Evolutionary conservation across 2,888 invertebrate genomes (phyloP), one percentile per base, ranked within the genome.

Genomic region (Troglohyphantes excavatus): DNA sequence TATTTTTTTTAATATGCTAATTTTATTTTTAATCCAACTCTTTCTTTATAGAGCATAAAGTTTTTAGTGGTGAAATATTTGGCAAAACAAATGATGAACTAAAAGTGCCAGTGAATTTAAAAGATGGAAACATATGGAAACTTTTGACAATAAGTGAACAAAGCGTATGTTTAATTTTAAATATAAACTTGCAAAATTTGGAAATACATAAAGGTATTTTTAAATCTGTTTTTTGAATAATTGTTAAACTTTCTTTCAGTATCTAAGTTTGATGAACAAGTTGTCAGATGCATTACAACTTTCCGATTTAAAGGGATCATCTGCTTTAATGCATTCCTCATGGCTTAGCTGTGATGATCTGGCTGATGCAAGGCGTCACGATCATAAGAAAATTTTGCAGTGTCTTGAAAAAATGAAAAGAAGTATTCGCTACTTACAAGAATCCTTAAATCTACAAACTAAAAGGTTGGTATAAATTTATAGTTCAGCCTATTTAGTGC

Each of bases 61-160:
- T n/a, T 29, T 61, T n/a, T n/a, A 19, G n/a, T 61, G 68, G 82
- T 26, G 88, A 76, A 11, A 59, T 11, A 53, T 1, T 17, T 26
- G 21, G 19, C 9, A 72, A 87, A 87, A 46, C 19, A 46, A 39
- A 23, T 23, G 13, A 46, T 75, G 88, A 82, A 21, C 19, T 59
- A n/a, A 82, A 88, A 82, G 2, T 27, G 11, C 39, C 81, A 23
- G 11, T 68, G 5, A 26, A 29, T 46, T 2, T 78, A 17, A 78
- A 83, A 53, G 89, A 89, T 23, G 89, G 78, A 6, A 76, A 89
- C 26, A 76, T 89, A 43, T 89, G 83, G 78, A 89, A 89, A 72
- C 76, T 89, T 43, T 46, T 89, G 33, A 89, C 76, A 21, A 63
- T 89, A 23, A 89, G 89, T 83, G 89, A 89, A 23, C 89, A 89